Evolutionary conservation across 2,113 vertebrate species (phyloP).

Genomic region (Origma solitaria): DNA sequence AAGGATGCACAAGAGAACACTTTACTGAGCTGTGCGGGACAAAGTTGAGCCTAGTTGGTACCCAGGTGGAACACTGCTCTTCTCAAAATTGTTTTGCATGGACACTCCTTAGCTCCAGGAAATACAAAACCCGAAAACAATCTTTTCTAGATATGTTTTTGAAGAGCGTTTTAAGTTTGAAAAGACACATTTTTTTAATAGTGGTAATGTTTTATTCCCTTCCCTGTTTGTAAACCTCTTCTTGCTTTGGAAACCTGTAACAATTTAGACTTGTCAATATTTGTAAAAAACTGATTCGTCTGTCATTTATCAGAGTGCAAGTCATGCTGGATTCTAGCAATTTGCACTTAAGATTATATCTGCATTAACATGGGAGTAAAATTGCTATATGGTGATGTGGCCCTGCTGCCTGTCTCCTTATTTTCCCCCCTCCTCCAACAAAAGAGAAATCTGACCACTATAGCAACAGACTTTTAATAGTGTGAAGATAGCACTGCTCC

Average conservation of each 20-base stretch:
- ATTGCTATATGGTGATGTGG: slow-evolving; percentile 2
- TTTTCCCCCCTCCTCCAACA: background rate
- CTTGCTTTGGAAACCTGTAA: slow-evolving; percentile 54
- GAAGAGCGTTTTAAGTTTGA: slow-evolving; percentile 42
- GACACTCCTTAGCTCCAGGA: slow-evolving; percentile 20
- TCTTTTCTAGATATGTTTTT: slow-evolving; percentile 56
- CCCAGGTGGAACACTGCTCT: slow-evolving; percentile 51
- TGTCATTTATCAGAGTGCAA: slow-evolving; percentile 41
- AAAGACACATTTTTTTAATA: slow-evolving; percentile 19
- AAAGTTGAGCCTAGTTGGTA: background rate
- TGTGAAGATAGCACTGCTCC: slow-evolving; percentile 5
- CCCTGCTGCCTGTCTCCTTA: slow-evolving; percentile 9
- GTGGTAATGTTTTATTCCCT: slow-evolving; percentile 21
- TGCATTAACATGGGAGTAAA: slow-evolving; percentile 41
- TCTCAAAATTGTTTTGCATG: slow-evolving; percentile 62
- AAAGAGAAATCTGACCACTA: background rate
- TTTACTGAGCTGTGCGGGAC: slow-evolving; percentile 55
- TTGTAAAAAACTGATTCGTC: slow-evolving; percentile 25
- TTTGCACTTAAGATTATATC: slow-evolving; percentile 31
- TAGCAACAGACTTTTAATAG: slow-evolving; percentile 4
- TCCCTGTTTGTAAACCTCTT: slow-evolving; percentile 13
- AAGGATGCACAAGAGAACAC: slow-evolving; percentile 66
- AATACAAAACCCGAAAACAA: background rate
- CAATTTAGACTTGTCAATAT: slow-evolving; percentile 17
- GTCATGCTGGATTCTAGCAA: slow-evolving; percentile 49